Evolutionary conservation across 2,113 vertebrate species (phyloP).

Genomic region (Lontra canadensis): DNA sequence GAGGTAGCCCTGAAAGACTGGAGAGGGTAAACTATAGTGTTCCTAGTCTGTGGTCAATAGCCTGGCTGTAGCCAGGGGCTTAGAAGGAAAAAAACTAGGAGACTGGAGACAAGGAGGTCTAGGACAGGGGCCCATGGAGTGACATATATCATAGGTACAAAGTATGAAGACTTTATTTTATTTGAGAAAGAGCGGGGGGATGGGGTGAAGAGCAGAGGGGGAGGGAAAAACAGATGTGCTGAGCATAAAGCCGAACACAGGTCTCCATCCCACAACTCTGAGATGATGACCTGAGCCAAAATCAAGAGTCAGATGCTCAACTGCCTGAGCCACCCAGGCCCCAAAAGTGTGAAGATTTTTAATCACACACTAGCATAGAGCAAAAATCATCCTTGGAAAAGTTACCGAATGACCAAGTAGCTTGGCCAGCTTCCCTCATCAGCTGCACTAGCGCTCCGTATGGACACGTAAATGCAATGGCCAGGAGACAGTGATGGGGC

Average conservation of each 20-base stretch:
- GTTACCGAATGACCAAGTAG: not conserved
- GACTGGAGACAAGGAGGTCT: not conserved
- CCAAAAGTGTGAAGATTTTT: not conserved
- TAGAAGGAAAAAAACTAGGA: not conserved
- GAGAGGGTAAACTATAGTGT: not conserved
- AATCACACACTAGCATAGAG: too few species aligned
- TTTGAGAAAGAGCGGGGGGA: not conserved
- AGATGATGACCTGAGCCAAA: not conserved
- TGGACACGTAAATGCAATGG: not conserved
- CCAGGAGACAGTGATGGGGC: too few species aligned
- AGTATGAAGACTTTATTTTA: not conserved
- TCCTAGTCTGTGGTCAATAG: not conserved
- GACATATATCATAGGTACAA: not conserved
- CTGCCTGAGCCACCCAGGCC: not conserved
- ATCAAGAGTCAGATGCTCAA: not conserved
- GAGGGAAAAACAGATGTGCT: not conserved
- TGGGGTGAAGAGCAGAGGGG: not conserved
- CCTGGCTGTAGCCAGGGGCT: not conserved
- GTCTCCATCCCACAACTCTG: not conserved
- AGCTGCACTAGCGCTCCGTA: not conserved
- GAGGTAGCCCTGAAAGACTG: not conserved
- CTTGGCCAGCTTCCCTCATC: not conserved
- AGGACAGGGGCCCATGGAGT: not conserved
- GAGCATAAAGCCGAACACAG: not conserved
- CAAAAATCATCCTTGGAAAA: not conserved